A percentile compares a stretch with the other conserved stretches of the same genome.
These are phyloP conservation scores for Fulica atra DNA, from an alignment of 2,113 vertebrate genomes.

Conservation along the genomic window DNA sequence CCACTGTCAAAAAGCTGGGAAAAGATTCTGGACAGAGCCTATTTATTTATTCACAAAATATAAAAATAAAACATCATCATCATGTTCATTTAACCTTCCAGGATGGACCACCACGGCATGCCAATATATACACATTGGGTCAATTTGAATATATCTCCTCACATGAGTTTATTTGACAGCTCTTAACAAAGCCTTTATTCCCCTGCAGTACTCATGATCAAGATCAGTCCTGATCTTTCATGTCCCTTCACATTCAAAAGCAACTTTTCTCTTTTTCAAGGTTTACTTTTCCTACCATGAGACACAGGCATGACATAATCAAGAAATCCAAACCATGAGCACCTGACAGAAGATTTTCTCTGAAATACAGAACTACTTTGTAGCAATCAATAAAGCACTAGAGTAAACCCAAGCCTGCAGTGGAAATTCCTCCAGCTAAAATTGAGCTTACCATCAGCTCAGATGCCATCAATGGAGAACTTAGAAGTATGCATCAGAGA, in stretches of 20 bases:
- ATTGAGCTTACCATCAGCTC: background rate
- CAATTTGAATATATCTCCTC: background rate
- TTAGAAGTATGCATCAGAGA: background rate
- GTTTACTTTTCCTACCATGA: background rate
- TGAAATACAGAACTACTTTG: slow-evolving; percentile 39
- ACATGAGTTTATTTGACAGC: background rate
- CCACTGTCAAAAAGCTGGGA: background rate
- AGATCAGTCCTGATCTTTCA: background rate
- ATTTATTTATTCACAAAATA: background rate
- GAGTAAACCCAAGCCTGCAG: slow-evolving; percentile 19
- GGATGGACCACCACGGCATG: background rate
- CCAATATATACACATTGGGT: background rate
- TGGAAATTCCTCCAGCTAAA: slow-evolving; percentile 32
- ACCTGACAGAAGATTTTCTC: slow-evolving; percentile 22
- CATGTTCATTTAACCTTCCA: background rate
- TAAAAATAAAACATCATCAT: background rate
- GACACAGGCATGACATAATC: background rate
- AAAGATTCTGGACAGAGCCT: background rate
- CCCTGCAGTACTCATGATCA: background rate
- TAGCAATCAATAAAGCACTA: slow-evolving; percentile 54
- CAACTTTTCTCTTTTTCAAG: background rate
- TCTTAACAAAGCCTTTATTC: background rate
- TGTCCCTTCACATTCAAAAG: background rate
- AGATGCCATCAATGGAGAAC: background rate
- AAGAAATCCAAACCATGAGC: slow-evolving; percentile 7